These are phyloP conservation scores for Notolepis coatsorum DNA, from an alignment of 2,797 vertebrate genomes.

Conservation along the genomic window DNA sequence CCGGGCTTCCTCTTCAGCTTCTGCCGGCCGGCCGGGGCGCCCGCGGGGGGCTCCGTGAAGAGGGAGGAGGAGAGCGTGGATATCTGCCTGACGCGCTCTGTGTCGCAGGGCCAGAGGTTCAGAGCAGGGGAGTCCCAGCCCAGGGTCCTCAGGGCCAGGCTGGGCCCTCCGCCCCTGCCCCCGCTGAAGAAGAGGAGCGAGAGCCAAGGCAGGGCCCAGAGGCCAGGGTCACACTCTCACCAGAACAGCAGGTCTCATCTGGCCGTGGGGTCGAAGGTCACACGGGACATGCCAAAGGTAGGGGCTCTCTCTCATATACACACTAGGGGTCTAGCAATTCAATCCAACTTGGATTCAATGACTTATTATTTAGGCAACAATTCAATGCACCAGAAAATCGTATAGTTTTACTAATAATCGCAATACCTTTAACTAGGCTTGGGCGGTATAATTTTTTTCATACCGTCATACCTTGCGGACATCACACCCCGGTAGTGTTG, in stretches of 20 bases:
- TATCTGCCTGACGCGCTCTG: slow-evolving; percentile 80
- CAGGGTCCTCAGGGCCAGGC: slow-evolving; percentile 58
- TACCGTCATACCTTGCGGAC: too few relatives aligned
- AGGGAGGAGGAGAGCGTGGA: slow-evolving; percentile 84
- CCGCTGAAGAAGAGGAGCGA: slow-evolving; percentile 68
- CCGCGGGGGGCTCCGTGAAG: slow-evolving; percentile 75
- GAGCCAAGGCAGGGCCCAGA: slow-evolving; percentile 46
- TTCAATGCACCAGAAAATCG: too few relatives aligned
- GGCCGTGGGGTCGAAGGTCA: slow-evolving; percentile 45
- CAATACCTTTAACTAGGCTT: too few relatives aligned
- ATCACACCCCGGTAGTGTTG: too few relatives aligned
- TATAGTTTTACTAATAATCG: too few relatives aligned
- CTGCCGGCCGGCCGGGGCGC: slow-evolving; percentile 73
- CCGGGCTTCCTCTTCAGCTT: slow-evolving; percentile 86
- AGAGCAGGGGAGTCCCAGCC: slow-evolving; percentile 45
- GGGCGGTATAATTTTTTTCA: too few relatives aligned
- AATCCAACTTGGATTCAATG: too few relatives aligned
- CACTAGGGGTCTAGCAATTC: too few relatives aligned
- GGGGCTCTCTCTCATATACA: too few relatives aligned
- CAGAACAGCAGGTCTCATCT: slow-evolving; percentile 25
- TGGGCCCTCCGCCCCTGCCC: slow-evolving; percentile 36
- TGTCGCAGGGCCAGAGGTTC: slow-evolving; percentile 64
- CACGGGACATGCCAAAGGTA: slow-evolving; percentile 65
- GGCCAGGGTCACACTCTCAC: slow-evolving; percentile 23
- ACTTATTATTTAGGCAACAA: too few relatives aligned